Base-by-base conservation (phyloP, 2,888 invertebrate genomes). In the Taenaris catops region DNA sequence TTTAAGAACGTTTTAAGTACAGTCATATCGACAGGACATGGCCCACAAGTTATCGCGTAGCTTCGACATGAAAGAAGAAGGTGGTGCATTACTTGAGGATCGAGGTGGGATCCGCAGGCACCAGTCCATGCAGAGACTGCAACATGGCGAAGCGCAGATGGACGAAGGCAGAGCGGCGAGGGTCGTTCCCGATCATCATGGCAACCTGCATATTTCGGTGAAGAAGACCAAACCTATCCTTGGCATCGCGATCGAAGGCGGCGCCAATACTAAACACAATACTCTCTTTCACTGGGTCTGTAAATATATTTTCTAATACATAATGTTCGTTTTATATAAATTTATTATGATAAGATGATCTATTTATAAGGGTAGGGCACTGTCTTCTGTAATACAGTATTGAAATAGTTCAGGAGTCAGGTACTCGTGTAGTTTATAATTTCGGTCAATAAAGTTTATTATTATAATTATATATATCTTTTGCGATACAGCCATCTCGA, bases 201-300 rank as follows among this genome's bases (percentile, higher is more conserved):
- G 96, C 53, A 95, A 95, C 81, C 89, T 96, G 60, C 90, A 95
- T 71, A 93, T 97, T 59, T 93, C 93, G 51, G 95, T 98, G 52
- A 94, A 94, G 80, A 98, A 98, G 87, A 95, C 94, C 34, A 96
- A 96, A 81, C 95, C 97, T 27, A 96, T 96, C 62, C 90, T 98
- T 58, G 98, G 98, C 51, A 96, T 98, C 63, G 98, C 97, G 46
- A 98, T 98, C 62, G 98, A 98, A 87, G 98, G 98, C 44, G 98
- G 98, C 45, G 95, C 96, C 58, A 97, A 98, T 78, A 98, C 98
- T 25, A 94, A 95, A 66, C 97, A 98, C n/a, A n/a, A n/a, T n/a
- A n/a, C n/a, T n/a, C n/a, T n/a, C n/a, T n/a, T n/a, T n/a, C n/a
- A n/a, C n/a, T n/a, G n/a, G n/a, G n/a, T n/a, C n/a, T n/a, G n/a